Base-by-base conservation (phyloP, 2,888 invertebrate genomes). In the Phlogophora meticulosa region DNA sequence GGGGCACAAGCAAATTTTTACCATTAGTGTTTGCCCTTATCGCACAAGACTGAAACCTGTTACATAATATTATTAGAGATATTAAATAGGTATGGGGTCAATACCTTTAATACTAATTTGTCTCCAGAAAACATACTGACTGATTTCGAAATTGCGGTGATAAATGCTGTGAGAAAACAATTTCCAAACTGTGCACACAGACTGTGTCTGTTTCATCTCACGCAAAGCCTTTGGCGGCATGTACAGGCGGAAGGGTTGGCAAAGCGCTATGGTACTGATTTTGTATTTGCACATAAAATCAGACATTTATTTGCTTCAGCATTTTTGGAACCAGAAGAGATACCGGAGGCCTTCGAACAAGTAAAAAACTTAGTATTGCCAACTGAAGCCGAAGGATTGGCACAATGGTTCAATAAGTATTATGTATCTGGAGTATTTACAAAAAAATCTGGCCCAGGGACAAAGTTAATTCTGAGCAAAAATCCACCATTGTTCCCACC, bases 281-380 rank as follows among this genome's bases (percentile, higher is more conserved):
- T n/a, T n/a, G n/a, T n/a, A n/a, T n/a, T 58, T 58, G 24, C 58
- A 11, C 48, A 58, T 72, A 79, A 64, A 71, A 70, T 70, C 68
- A 74, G 58, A 55, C 51, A 38, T 55, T 60, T 66, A 70, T 70
- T 74, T 70, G 63, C 69, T 70, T 60, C 66, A 36, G 49, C 52
- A 49, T 48, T 58, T 13, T 13, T 58, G 28, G 48, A 48, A 7
- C 46, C 57, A 4, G 15, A 57, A 13, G 46, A 57, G 24, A 58
- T 49, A 48, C 48, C 49, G 7, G 58, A 57, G 22, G 57, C 42
- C 42, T 40, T 40, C 40, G 40, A 40, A n/a, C 40, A 42, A 20
- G 10, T 17, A 20, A 42, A 17, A 42, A 42, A 42, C 10, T 10
- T 42, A 20, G 17, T 42, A 17, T 17, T 42, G 42, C 17, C 42